Evolutionary conservation across 2,113 vertebrate genomes (phyloP).

Genomic region (Campylomormyrus numenius): DNA sequence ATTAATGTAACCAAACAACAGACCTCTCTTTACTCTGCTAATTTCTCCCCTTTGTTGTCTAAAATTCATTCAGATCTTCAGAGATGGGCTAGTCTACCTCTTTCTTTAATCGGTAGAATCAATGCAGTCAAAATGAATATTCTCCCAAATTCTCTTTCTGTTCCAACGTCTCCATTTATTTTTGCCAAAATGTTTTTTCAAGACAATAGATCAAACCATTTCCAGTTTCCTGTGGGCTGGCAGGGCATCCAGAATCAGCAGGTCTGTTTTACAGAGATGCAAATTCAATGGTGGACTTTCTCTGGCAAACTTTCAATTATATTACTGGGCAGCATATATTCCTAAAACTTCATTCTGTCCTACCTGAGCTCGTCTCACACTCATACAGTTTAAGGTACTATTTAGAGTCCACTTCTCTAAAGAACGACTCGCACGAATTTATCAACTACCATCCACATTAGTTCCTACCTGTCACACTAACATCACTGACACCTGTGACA

Average conservation of each 20-base stretch:
- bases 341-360: neutral
- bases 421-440: neutral
- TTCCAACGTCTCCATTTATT: slow-evolving; percentile 14
- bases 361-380: slow-evolving; percentile 2
- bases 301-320: slow-evolving; percentile 6
- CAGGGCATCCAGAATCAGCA: neutral
- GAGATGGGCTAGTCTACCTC: neutral
- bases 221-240: slow-evolving; percentile 7
- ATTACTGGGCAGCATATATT: slow-evolving; percentile 9
- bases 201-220: neutral
- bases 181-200: slow-evolving; percentile 6
- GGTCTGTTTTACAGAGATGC: slow-evolving; percentile 8
- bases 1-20: neutral
- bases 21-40: neutral
- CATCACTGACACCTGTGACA: neutral
- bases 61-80: slow-evolving; percentile 14
- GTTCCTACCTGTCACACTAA: too few relatives aligned
- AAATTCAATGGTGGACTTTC: neutral
- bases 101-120: neutral
- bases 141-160: neutral
- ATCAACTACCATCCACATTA: neutral
- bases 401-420: neutral
- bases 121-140: too few relatives aligned
- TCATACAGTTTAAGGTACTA: slow-evolving; percentile 10
- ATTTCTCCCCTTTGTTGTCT: neutral